phyloP scores from a whole-genome alignment of 2,113 vertebrate species.

The Megaceryle torquata region DNA sequence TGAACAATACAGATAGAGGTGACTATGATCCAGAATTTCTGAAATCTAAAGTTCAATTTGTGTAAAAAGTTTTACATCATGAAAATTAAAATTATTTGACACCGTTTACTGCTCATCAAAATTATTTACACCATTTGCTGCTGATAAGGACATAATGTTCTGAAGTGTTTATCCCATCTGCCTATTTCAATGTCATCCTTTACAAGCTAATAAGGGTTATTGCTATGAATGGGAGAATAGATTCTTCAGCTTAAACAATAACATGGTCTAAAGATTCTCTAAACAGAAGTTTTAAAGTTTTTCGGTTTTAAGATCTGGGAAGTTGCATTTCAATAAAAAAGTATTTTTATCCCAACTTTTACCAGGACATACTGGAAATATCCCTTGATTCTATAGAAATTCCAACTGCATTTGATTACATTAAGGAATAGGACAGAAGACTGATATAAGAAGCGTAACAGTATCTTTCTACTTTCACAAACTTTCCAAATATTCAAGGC shows the following conservation, averaged over 20 bases:
- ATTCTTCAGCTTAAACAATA: background rate
- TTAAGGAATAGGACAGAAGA: background rate
- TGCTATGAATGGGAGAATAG: background rate
- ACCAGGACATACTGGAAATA: background rate
- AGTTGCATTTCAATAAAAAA: background rate
- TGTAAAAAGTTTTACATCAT: background rate
- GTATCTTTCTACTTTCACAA: background rate
- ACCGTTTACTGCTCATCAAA: background rate
- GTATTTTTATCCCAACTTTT: background rate
- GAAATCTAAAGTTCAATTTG: background rate
- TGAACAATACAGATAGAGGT: background rate
- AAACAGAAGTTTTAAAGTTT: background rate
- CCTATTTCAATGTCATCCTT: background rate
- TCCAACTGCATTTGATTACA: background rate
- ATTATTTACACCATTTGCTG: background rate
- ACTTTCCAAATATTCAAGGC: background rate
- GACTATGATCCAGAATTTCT: background rate
- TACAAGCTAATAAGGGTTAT: background rate
- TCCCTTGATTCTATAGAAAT: background rate
- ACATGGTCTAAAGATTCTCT: background rate
- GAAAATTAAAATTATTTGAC: background rate
- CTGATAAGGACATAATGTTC: background rate
- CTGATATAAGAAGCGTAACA: accelerated
- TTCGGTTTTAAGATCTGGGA: background rate
- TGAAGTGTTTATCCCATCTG: background rate